Base-by-base conservation (phyloP, 2,113 vertebrate genomes). In the Megaptera novaeangliae region DNA sequence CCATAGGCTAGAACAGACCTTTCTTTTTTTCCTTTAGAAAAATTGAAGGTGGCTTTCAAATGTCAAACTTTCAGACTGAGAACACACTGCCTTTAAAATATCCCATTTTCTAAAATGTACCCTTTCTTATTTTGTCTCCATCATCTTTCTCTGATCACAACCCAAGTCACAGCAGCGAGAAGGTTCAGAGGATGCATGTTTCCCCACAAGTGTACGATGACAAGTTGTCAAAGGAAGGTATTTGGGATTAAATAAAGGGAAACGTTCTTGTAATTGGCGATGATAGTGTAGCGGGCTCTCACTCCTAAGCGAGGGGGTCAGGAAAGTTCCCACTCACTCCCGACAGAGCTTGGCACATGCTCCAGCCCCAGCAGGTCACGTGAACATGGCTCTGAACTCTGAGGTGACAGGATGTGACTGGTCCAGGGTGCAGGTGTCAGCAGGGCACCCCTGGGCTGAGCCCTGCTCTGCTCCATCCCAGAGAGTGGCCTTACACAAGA, bases 1-100 rank as follows among this genome's bases (percentile, higher is more conserved):
- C 94, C 64, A 68, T 52, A 71, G 86, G 94, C 86, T 90, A 90
- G 39, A 92, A 85, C 41, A 90, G 93, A 84, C 31, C 44, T 74
- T 75, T 66, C 39, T 86, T 78, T 81, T 74, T 41, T 27, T 49
- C 27, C 92, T 95, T 91, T 88, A 78, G 96, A 93, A 95, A 94
- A 97, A 91, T 96, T 18, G 55, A 95, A 97, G 77, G 77, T 92
- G 78, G 86, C 72, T 97, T 92, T 96, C 92, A 97, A 97, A 97
- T 95, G 96, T 96, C 95, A 97, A 5, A n/a, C 89, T 90, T 97
- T 41, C 83, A 95, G 88, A 69, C 95, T 36, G 95, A 96, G 90
- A 97, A 96, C 94, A 86, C 85, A 92, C 94, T 75, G 86, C 63
- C 86, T 93, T 93, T 91, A 83, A 97, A 96, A 97, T 49, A 46